Evolutionary conservation across 1,140 invertebrate genomes (phyloP).

Genomic region (Brachionus rotundiformis): DNA sequence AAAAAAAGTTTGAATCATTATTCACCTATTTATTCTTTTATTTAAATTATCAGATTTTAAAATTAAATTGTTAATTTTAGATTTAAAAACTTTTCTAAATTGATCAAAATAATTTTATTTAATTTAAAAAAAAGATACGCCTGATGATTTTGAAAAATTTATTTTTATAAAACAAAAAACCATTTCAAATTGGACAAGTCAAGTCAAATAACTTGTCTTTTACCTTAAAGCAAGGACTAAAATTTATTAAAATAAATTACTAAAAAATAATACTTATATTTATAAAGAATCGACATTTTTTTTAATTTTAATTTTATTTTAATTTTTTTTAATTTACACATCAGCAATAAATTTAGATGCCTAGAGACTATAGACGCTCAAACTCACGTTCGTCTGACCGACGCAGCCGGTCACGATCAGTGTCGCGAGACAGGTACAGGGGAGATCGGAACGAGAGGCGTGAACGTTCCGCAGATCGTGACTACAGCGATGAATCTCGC

Average conservation of each 20-base stretch:
- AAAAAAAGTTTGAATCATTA: too few relatives aligned
- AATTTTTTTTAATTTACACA: neutral
- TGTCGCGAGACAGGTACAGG: neutral
- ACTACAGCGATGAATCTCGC: constrained; percentile 54
- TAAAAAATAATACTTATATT: neutral
- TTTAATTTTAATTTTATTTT: neutral
- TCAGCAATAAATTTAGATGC: constrained; percentile 14
- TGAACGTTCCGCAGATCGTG: neutral
- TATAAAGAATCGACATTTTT: neutral
- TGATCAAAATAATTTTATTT: too few relatives aligned
- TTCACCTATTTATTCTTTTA: too few relatives aligned
- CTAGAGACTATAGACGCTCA: constrained; percentile 25
- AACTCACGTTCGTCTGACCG: neutral
- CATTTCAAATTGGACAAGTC: neutral
- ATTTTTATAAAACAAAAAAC: neutral
- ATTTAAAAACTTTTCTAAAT: too few relatives aligned
- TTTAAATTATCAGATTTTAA: too few relatives aligned
- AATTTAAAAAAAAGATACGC: neutral
- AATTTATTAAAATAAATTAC: neutral
- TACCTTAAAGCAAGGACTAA: neutral
- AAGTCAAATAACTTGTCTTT: constrained; percentile 2
- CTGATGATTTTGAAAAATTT: too few relatives aligned
- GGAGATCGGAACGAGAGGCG: neutral
- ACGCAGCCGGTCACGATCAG: neutral
- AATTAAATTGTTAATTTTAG: too few relatives aligned